A percentile compares a stretch with the other conserved stretches of the same genome.
Evolutionary conservation across 2,888 invertebrate species (phyloP).

Genomic region (Drosophila melanosoma): DNA sequence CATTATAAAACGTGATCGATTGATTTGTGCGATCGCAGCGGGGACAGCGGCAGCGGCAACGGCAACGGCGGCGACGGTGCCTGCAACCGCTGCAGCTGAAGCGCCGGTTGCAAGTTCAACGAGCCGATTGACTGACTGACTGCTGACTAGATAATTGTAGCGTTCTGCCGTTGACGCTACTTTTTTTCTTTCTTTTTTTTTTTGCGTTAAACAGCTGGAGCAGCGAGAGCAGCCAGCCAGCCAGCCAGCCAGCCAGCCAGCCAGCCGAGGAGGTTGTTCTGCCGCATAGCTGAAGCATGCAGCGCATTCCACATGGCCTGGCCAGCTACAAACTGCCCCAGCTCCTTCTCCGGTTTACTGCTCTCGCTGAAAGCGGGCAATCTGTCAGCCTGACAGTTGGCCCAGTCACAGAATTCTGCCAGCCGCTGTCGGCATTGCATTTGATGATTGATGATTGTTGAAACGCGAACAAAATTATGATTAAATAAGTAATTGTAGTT

Average conservation of each 20-base stretch:
- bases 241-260: constrained; percentile 20
- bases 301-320: constrained; percentile 70
- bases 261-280: constrained; percentile 24
- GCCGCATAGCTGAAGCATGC: constrained; percentile 55
- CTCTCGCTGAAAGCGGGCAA: constrained; percentile 77
- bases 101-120: constrained; percentile 81
- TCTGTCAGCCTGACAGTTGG: constrained; percentile 83
- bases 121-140: constrained; percentile 80
- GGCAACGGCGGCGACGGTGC: constrained; percentile 20
- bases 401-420: constrained; percentile 72
- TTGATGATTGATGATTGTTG: constrained; percentile 84
- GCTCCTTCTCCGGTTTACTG: constrained; percentile 49
- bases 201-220: constrained; percentile 70
- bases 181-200: constrained; percentile 27
- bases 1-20: constrained; percentile 83
- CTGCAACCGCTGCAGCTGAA: constrained; percentile 35
- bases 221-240: constrained; percentile 35
- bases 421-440: constrained; percentile 79
- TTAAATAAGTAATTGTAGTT: constrained; percentile 82
- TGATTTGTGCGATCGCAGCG: constrained; percentile 82
- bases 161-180: constrained; percentile 71
- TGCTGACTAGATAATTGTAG: constrained; percentile 84
- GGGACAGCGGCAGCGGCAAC: constrained; percentile 26
- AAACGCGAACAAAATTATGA: constrained; percentile 83
- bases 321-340: constrained; percentile 23